Evolutionary conservation across 2,797 vertebrate species (phyloP), one percentile per base, ranked within the genome.

Genomic region (Masticophis lateralis): DNA sequence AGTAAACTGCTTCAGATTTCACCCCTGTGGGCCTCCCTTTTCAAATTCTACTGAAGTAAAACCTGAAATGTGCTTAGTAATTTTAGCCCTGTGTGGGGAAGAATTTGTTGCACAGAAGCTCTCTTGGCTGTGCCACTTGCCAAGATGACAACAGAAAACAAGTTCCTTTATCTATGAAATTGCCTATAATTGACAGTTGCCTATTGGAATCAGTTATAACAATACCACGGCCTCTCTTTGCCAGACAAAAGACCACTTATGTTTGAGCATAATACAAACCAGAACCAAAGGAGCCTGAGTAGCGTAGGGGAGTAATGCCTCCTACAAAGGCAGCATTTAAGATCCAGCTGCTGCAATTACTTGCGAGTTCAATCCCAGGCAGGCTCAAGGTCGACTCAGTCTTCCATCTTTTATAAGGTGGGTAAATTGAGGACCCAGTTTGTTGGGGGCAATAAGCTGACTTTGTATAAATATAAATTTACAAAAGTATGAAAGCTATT

Each of bases 91-190:
- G 43, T 60, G 43, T 32, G 4, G 60, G 56, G 53, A 37, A 92
- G 27, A 83, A 60, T 16, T 11, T 28, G 18, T 37, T 51, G 25
- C 53, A 37, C 55, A 37, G 28, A 90, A 53, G 57, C 22, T 63
- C 57, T 86, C 22, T 63, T 47, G 53, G 69, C 28, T 20, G n/a
- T 53, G 13, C 57, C 55, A 51, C 12, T 61, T 61, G 57, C 57
- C 69, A 83, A 37, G 43, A 61, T 32, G 28, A n/a, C 66, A 92
- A 86, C 90, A 90, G 92, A 95, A 47, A 95, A 94, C 96, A 94
- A 95, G 95, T 96, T 47, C 93, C 87, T 69, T 96, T 96, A 96
- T 96, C 57, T 95, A 95, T 96, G 94, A 96, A 97, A 96, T 96
- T 96, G 95, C 96, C 96, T 90, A 90, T 95, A 97, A 94, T 96